A percentile compares a stretch with the other conserved stretches of the same genome.
These are phyloP conservation scores for Paedocypris sp. DNA, from an alignment of 2,113 vertebrate genomes.

Conservation along the genomic window DNA sequence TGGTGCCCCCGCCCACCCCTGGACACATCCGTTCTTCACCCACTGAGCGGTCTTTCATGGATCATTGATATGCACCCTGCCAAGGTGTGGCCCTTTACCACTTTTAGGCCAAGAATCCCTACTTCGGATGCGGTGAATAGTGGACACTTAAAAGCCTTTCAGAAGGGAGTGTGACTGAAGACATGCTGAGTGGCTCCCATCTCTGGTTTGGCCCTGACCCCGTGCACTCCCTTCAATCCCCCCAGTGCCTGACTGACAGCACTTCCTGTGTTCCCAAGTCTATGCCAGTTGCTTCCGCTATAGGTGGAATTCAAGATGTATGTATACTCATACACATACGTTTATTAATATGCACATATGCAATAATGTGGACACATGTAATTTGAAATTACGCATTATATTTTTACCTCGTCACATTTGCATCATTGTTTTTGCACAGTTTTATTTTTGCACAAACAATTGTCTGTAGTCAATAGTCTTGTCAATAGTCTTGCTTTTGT, in stretches of 20 bases:
- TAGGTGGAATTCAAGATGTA: constrained; percentile 52
- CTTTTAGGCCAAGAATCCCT: not conserved
- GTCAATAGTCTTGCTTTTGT: too few species aligned
- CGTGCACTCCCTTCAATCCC: constrained; percentile 13
- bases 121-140: not conserved
- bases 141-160: constrained; percentile 4
- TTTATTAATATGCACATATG: too few species aligned
- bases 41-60: constrained; percentile 22
- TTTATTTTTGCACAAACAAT: too few species aligned
- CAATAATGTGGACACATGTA: too few species aligned
- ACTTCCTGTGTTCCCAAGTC: constrained; percentile 31
- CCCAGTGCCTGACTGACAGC: constrained; percentile 32
- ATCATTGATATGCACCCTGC: constrained; percentile 22
- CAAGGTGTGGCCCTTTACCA: constrained; percentile 16
- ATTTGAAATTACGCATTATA: too few species aligned
- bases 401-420: too few species aligned
- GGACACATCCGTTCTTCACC: constrained; percentile 5
- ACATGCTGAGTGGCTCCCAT: constrained; percentile 22
- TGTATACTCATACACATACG: too few species aligned
- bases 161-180: not conserved
- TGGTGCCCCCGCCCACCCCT: constrained; percentile 40
- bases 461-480: too few species aligned
- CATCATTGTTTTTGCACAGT: too few species aligned
- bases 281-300: constrained; percentile 52
- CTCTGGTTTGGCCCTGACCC: constrained; percentile 26